These are phyloP conservation scores for Icerya purchasi DNA, from an alignment of 2,888 invertebrate genomes.

Conservation along the genomic window DNA sequence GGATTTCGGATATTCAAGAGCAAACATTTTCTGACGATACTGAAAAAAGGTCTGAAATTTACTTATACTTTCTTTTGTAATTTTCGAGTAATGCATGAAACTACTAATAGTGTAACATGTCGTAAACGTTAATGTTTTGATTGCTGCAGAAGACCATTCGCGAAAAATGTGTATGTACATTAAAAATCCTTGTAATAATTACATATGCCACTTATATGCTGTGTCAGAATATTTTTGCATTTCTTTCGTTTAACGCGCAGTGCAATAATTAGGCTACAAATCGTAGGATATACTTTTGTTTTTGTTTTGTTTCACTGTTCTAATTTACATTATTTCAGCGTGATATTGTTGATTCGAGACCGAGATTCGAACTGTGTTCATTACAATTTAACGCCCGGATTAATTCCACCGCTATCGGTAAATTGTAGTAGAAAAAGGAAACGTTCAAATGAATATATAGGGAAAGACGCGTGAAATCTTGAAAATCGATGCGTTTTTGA, in stretches of 20 bases:
- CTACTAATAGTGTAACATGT: too few relatives aligned
- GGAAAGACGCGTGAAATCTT: too few relatives aligned
- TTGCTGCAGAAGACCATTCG: too few relatives aligned
- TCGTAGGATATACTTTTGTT: too few relatives aligned
- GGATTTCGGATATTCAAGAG: conserved; percentile 4
- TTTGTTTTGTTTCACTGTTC: neutral
- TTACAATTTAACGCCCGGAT: conserved; percentile 1
- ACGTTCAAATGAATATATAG: too few relatives aligned
- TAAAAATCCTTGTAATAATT: neutral
- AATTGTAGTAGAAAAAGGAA: neutral
- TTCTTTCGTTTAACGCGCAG: too few relatives aligned
- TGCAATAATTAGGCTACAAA: too few relatives aligned
- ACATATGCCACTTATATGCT: neutral
- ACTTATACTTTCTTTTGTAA: neutral
- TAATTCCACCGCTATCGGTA: conserved; percentile 4
- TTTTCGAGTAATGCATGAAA: neutral
- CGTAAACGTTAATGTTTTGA: too few relatives aligned
- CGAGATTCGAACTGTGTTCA: conserved; percentile 8
- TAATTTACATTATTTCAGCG: neutral
- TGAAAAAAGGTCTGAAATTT: neutral
- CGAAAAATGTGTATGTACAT: too few relatives aligned
- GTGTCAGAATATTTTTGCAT: too few relatives aligned
- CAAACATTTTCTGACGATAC: neutral
- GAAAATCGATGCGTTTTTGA: too few relatives aligned
- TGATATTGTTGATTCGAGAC: conserved; percentile 7